Conservation (phyloP, 2,888 invertebrate species). For the Stenodera caucasica region DNA sequence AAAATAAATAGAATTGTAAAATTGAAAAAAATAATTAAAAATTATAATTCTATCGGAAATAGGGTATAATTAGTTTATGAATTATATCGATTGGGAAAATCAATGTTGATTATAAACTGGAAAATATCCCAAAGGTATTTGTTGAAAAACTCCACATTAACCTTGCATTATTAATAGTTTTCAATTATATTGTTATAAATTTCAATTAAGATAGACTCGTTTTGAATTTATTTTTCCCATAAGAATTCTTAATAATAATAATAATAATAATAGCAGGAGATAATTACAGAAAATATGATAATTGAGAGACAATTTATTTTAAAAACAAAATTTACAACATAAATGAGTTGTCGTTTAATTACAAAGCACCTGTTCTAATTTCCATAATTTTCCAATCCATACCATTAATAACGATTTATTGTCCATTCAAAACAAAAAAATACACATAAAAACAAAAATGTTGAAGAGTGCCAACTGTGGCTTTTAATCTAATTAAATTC, state of each 20-base stretch:
- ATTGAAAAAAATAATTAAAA: not conserved
- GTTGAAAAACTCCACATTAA: not conserved
- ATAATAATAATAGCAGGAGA: not conserved
- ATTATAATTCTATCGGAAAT: too few species aligned
- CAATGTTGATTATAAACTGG: not conserved
- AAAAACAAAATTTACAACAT: not conserved
- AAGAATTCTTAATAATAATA: not conserved
- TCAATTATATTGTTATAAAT: not conserved
- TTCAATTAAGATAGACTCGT: not conserved
- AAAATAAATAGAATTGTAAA: too few species aligned
- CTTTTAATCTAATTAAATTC: not conserved
- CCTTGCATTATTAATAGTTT: not conserved
- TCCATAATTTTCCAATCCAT: constrained; percentile 4
- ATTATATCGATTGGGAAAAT: not conserved
- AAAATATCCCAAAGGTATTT: not conserved
- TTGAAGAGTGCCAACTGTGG: not conserved
- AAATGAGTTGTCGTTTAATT: not conserved
- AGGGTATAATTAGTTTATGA: not conserved
- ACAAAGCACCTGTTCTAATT: constrained; percentile 1
- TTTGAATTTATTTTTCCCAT: not conserved
- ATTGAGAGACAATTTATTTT: not conserved
- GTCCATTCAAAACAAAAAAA: too few species aligned
- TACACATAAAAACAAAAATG: too few species aligned
- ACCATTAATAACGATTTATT: not conserved
- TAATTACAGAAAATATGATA: not conserved